Evolutionary conservation across 2,113 vertebrate genomes (phyloP), one percentile per base, ranked within the genome.

Genomic region (Myxocyprinus asiaticus): DNA sequence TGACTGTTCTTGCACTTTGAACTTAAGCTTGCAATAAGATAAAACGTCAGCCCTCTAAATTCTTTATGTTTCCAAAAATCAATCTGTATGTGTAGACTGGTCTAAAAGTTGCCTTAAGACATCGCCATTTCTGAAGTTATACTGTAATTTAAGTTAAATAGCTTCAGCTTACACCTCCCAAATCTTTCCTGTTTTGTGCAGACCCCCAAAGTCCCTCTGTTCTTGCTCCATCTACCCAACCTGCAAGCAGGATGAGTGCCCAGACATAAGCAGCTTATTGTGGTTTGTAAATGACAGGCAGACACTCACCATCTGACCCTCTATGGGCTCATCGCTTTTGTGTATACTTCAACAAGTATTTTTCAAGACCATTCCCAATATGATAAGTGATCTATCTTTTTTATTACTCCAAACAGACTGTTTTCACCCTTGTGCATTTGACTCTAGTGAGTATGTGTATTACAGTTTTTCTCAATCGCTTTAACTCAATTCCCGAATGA

Each of bases 241-340:
- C 58, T 66, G 12, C 45, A 33, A 33, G 22, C 55, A 68, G 17
- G 15, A 22, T n/a, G 14, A 68, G 53, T 33, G 81, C 81, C 65
- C 84, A 88, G 85, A 90, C 82, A 82, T 90, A 91, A 92, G 87
- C 87, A 85, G 90, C 89, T 92, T 92, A 91, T 58, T 44, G n/a
- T 8, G 51, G 58, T 65, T n/a, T 17, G 33, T 53, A 33, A 68
- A 9, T 51, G 58, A 63, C 33, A 43, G 51, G 62, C 69, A 76
- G 70, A 76, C 12, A 50, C 64, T 65, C 47, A n/a, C 80, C 76
- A 48, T 78, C 56, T 80, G 79, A 86, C 79, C 65, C 63, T 63
- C 12, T 51, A 58, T 3, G 44, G 44, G 6, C 43, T 6, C 12
- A 7, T 62, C 14, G 61, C 7, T 69, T 22, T 67, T 3, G 17